These are phyloP conservation scores for Acanthurus lineatus DNA, from an alignment of 2,797 vertebrate genomes.

Conservation along the genomic window DNA sequence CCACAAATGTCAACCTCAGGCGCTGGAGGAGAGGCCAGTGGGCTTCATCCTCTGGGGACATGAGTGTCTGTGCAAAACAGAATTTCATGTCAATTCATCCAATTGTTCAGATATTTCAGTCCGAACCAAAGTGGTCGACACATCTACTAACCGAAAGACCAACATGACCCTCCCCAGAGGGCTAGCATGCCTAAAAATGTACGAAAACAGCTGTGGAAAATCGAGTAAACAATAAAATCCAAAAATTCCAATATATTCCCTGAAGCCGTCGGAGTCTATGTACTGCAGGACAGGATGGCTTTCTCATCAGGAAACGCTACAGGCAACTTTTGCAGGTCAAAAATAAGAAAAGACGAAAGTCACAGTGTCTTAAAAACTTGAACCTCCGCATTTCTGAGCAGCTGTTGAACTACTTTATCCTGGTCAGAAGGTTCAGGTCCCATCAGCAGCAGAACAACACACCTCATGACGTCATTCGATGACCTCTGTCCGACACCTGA, in stretches of 20 bases:
- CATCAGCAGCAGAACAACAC: constrained; percentile 28
- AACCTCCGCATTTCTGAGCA: constrained; percentile 1
- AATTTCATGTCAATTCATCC: not conserved
- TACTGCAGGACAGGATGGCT: constrained; percentile 1
- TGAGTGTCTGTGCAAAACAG: not conserved
- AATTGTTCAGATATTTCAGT: not conserved
- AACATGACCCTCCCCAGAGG: not conserved
- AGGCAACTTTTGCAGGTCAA: constrained; percentile 14
- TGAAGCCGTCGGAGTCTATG: not conserved
- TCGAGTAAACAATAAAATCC: constrained; percentile 10
- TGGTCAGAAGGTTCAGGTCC: constrained; percentile 8
- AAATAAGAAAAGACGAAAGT: constrained; percentile 7
- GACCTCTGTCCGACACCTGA: constrained; percentile 36
- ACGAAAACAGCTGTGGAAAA: constrained; percentile 7
- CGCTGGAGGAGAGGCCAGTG: not conserved
- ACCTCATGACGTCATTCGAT: constrained; percentile 5
- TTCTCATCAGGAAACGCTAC: constrained; percentile 19
- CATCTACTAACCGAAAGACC: not conserved
- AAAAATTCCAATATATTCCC: not conserved
- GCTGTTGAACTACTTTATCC: not conserved
- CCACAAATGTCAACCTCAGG: not conserved
- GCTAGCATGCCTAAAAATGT: not conserved
- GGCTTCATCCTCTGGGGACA: constrained; percentile 3
- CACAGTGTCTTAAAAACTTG: not conserved
- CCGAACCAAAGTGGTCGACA: not conserved